Conservation (phyloP, 2,888 invertebrate species). For the Apeira syringaria region DNA sequence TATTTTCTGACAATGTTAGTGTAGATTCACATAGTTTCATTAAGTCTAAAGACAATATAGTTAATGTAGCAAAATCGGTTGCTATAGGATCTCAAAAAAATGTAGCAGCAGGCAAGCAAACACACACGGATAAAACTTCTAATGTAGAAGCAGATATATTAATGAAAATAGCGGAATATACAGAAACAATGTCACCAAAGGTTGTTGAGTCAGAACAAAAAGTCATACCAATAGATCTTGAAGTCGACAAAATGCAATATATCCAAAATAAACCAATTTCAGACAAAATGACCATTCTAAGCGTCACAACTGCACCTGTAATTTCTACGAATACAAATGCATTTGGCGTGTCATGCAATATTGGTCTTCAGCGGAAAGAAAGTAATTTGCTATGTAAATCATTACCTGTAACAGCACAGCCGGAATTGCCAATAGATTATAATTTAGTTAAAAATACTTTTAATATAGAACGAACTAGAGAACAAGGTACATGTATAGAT, state of each 20-base stretch:
- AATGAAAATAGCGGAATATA: conserved; percentile 9
- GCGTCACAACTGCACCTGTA: background rate
- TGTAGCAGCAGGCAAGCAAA: conserved; percentile 2
- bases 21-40: background rate
- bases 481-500: background rate
- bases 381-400: background rate
- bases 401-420: background rate
- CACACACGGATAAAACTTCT: background rate
- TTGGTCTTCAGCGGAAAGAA: background rate
- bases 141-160: conserved; percentile 16
- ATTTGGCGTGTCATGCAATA: conserved; percentile 2
- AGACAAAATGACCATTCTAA: background rate
- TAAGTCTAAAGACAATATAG: background rate
- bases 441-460: background rate
- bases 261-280: background rate
- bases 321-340: background rate
- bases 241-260: conserved; percentile 5
- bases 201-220: conserved; percentile 10
- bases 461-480: background rate
- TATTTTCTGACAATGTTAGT: conserved; percentile 18
- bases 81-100: conserved; percentile 14
- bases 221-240: conserved; percentile 3
- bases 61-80: conserved; percentile 4
- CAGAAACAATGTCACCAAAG: conserved; percentile 14
- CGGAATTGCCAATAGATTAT: background rate